Percentiles rank a stretch among this genome's conserved stretches.
Evolutionary conservation across 2,113 vertebrate genomes (phyloP).

Genomic region (Oophaga pumilio): DNA sequence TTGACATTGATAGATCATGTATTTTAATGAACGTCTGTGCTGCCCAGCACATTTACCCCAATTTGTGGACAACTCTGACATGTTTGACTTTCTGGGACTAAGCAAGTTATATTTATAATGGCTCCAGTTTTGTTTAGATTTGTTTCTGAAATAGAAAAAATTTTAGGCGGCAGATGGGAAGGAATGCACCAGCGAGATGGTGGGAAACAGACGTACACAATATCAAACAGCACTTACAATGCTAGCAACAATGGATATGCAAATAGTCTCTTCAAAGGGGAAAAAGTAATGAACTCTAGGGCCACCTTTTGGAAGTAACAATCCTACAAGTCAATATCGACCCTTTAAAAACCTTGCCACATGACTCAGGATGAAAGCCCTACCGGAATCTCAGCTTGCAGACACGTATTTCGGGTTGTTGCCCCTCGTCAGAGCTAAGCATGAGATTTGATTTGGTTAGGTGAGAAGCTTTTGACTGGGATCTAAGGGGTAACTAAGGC

Average conservation of each 20-base stretch:
- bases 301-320: too few relatives aligned
- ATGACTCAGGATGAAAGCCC: too few relatives aligned
- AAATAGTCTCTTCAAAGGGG: too few relatives aligned
- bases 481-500: too few relatives aligned
- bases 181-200: neutral
- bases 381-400: too few relatives aligned
- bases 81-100: slow-evolving; percentile 22
- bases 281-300: too few relatives aligned
- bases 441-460: too few relatives aligned
- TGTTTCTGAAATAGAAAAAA: neutral
- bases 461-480: too few relatives aligned
- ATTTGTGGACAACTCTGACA: slow-evolving; percentile 36
- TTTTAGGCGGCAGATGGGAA: neutral
- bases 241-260: neutral
- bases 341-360: too few relatives aligned
- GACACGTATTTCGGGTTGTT: too few relatives aligned
- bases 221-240: neutral
- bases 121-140: neutral
- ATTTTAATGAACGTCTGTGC: neutral
- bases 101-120: neutral
- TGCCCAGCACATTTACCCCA: neutral
- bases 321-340: too few relatives aligned
- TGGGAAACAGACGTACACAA: neutral
- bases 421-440: too few relatives aligned
- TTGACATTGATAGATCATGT: slow-evolving; percentile 34